These are phyloP conservation scores for Tylochromis polylepis DNA, from an alignment of 2,113 vertebrate species.

Conservation along the genomic window DNA sequence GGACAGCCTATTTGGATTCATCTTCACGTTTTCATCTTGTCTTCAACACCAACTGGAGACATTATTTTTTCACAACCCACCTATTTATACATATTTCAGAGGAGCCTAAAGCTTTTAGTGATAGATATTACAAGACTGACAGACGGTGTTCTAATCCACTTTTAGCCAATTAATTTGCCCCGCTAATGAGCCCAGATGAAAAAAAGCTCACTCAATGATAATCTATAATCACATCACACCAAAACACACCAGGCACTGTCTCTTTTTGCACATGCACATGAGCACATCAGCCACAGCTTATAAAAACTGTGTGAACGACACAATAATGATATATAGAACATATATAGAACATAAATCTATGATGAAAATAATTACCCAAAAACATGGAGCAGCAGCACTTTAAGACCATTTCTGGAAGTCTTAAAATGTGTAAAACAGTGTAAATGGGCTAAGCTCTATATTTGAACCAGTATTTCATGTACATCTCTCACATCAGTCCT, in stretches of 20 bases:
- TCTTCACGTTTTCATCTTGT: neutral
- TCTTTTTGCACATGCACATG: neutral
- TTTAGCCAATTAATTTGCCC: conserved; percentile 7
- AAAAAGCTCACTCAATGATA: neutral
- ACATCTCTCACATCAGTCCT: neutral
- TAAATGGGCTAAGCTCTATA: neutral
- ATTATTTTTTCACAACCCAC: neutral
- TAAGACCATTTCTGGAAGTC: neutral
- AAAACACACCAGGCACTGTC: neutral
- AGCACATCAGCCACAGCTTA: neutral
- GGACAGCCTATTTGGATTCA: neutral
- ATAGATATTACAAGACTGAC: neutral
- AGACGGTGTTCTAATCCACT: neutral
- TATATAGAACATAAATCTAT: neutral
- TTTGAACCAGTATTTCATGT: neutral
- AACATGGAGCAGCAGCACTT: neutral
- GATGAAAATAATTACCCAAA: neutral
- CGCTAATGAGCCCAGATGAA: neutral
- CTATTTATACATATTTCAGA: neutral
- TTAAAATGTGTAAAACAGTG: neutral
- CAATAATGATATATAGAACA: neutral
- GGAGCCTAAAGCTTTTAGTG: neutral
- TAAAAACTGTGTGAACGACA: neutral
- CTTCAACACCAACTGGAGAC: neutral
- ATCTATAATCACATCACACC: conserved; percentile 11